Percentiles rank a stretch among this genome's conserved stretches.
Conservation (phyloP, 2,113 vertebrate genomes). For the Glareola pratincola region DNA sequence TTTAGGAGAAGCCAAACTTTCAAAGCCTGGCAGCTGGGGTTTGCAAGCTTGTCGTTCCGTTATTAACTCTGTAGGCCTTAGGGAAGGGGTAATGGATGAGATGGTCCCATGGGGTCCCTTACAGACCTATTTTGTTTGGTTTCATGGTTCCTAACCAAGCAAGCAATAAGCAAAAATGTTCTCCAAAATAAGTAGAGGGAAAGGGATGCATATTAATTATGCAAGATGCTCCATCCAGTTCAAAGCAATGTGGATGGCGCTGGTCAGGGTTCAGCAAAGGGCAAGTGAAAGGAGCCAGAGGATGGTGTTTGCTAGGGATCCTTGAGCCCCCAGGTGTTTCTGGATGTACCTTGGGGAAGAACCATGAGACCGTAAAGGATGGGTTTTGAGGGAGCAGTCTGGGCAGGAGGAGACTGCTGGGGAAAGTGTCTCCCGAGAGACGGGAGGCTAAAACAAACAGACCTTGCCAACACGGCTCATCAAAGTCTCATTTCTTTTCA, state of each 20-base stretch:
- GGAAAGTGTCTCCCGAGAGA: not conserved
- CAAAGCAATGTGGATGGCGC: not conserved
- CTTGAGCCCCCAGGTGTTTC: accelerated
- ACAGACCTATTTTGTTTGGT: slow-evolving; percentile 35
- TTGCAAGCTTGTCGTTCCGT: not conserved
- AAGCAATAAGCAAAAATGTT: not conserved
- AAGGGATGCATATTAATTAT: not conserved
- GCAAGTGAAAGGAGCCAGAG: not conserved
- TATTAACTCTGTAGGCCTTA: slow-evolving; percentile 16
- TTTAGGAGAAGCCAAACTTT: slow-evolving; percentile 6
- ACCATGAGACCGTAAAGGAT: not conserved
- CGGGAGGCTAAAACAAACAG: not conserved
- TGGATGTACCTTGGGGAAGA: not conserved
- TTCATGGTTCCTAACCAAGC: slow-evolving; percentile 26
- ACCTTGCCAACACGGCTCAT: not conserved
- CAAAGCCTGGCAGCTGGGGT: slow-evolving; percentile 33
- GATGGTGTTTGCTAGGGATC: not conserved
- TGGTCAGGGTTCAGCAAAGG: not conserved
- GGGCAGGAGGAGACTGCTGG: not conserved
- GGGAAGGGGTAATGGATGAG: slow-evolving; percentile 33
- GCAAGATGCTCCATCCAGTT: not conserved
- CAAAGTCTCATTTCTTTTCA: not conserved
- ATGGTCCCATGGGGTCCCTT: not conserved
- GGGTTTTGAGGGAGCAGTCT: not conserved
- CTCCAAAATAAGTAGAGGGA: not conserved